Percentiles rank a stretch among this genome's conserved stretches.
These are phyloP conservation scores for Sphyrna mokarran DNA, from an alignment of 2,113 vertebrate species.

Conservation along the genomic window DNA sequence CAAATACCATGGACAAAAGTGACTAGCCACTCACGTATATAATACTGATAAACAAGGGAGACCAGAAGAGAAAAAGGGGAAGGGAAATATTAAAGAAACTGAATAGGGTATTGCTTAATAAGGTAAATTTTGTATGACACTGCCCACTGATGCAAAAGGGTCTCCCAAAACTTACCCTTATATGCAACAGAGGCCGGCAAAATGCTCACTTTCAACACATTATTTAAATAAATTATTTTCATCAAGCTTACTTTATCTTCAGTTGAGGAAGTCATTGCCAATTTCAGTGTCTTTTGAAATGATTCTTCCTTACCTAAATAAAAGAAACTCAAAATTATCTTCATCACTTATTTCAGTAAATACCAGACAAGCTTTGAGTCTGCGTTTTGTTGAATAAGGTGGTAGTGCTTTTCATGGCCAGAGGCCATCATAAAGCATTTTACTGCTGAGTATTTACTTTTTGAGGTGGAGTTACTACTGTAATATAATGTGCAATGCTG, in stretches of 20 bases:
- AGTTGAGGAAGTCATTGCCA: neutral
- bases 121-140: neutral
- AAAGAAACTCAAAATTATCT: slow-evolving; percentile 2
- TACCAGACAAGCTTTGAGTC: neutral
- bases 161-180: neutral
- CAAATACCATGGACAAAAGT: neutral
- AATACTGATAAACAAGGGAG: neutral
- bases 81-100: neutral
- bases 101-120: neutral
- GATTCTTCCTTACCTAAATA: slow-evolving; percentile 11
- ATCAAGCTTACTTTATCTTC: slow-evolving; percentile 19
- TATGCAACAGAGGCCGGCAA: neutral
- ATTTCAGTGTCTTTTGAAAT: neutral
- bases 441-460: neutral
- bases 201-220: neutral
- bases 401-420: neutral
- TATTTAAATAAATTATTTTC: neutral
- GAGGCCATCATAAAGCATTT: neutral
- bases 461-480: neutral
- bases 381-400: neutral
- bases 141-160: neutral
- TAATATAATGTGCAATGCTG: neutral
- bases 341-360: neutral
- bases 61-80: neutral
- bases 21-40: neutral